Base-by-base conservation (phyloP, 2,888 invertebrate species). In the Linnaemya vulpina region DNA sequence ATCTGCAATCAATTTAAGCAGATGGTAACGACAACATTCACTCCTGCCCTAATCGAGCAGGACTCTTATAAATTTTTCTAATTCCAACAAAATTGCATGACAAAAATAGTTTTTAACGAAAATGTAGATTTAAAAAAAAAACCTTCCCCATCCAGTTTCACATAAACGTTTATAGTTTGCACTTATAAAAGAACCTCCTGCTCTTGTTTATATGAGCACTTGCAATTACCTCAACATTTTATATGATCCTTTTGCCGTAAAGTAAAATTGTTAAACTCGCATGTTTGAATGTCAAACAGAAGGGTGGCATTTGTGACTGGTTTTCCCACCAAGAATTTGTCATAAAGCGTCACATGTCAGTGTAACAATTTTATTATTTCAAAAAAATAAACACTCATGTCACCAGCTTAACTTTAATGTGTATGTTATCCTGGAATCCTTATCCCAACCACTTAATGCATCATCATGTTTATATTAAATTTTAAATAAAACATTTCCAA, bases 271-370 rank as follows among this genome's bases (percentile, higher is more conserved):
- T 58, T 40, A 60, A 62, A 62, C 60, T 65, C 17, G 46, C 63
- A 17, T 71, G 71, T 62, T 78, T 78, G 43, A 51, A 63, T 43
- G 20, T 53, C 13, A 78, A 75, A 53, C 78, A 78, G 79, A 79
- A 71, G 71, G 70, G 53, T 71, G 78, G 62, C 78, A 71, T 71
- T 71, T 17, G 71, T 38, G 68, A 60, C 60, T 51, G 4, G 38
- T 68, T 65, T 46, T 63, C 11, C n/a, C 22, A 4, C 30, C 3
- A 55, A 46, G 62, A 55, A 79, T 49, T 22, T 65, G 65, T 65
- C 65, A 58, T 49, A 3, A 65, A 67, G 65, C 51, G 79, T 73
- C 73, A n/a, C n/a, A 80, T 79, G 62, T 71, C 73, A 73, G 65
- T n/a, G n/a, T 79, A 79, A 55, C 63, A 35, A 51, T 62, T 15